Evolutionary conservation across 2,888 invertebrate species (phyloP), one percentile per base, ranked within the genome.

Genomic region (Xestobium rufovillosum): DNA sequence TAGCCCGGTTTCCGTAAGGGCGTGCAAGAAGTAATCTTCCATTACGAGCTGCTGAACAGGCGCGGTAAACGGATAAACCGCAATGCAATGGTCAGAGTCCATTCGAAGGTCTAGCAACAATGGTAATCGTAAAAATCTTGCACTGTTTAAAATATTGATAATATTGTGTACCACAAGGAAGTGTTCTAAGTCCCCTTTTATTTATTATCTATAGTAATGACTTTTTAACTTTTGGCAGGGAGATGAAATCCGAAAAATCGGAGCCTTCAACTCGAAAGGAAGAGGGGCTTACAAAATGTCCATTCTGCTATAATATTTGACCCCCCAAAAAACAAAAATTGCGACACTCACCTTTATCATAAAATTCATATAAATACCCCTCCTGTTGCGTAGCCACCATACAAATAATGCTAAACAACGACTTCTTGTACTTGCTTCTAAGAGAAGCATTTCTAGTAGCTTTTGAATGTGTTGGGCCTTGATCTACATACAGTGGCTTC

Each of bases 301-400:
- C n/a, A n/a, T n/a, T n/a, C n/a, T n/a, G n/a, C n/a, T n/a, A n/a
- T n/a, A n/a, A n/a, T n/a, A n/a, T n/a, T n/a, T n/a, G n/a, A n/a
- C n/a, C n/a, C n/a, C n/a, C n/a, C n/a, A n/a, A n/a, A n/a, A n/a
- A n/a, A n/a, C n/a, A n/a, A n/a, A n/a, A n/a, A n/a, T n/a, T n/a
- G n/a, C n/a, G n/a, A n/a, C n/a, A n/a, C 36, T 43, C 57, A 56
- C 65, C 66, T 42, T 66, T 61, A 27, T 70, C 71, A 35, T 71
- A 69, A 50, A 82, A 78, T 50, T 81, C 77, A 59, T 83, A 84
- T 37, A 85, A 64, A 59, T 78, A 83, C 9, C 83, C 85, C 56
- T 82, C 80, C 52, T 78, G 76, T 15, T 71, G 68, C 0, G 78
- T 76, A 28, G 73, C 78, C 50, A 78, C 68, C 53, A 81, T 67